Evolutionary conservation across 1,140 invertebrate genomes (phyloP).

Genomic region (Ceratosolen solmsi): DNA sequence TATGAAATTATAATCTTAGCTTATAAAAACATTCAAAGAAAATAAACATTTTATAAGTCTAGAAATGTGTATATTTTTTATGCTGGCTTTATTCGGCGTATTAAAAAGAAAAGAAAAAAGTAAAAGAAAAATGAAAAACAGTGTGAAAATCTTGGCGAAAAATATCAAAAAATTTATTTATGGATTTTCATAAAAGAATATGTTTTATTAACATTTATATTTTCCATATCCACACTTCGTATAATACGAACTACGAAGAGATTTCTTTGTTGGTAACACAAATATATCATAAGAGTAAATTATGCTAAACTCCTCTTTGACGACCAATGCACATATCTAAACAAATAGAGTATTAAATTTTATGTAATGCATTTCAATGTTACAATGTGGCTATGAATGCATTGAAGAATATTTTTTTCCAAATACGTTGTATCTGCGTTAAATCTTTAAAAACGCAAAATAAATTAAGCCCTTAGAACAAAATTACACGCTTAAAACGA

Average conservation of each 20-base stretch:
- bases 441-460: too few relatives aligned
- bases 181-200: background rate
- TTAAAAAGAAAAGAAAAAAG: constrained; percentile 6
- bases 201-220: background rate
- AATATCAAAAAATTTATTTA: constrained; percentile 9
- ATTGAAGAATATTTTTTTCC: too few relatives aligned
- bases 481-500: too few relatives aligned
- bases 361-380: background rate
- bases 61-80: constrained; percentile 19
- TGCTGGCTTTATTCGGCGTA: background rate
- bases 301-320: background rate
- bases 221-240: background rate
- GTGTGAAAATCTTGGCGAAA: background rate
- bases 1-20: background rate
- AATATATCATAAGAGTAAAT: background rate
- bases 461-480: too few relatives aligned
- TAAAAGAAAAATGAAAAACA: too few relatives aligned
- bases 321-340: background rate
- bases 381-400: too few relatives aligned
- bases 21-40: background rate
- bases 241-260: background rate
- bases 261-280: background rate
- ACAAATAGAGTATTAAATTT: background rate
- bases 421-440: too few relatives aligned
- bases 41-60: constrained; percentile 31